phyloP scores from a whole-genome alignment of 2,888 invertebrate genomes.

The Drosophila nigricruria region DNA sequence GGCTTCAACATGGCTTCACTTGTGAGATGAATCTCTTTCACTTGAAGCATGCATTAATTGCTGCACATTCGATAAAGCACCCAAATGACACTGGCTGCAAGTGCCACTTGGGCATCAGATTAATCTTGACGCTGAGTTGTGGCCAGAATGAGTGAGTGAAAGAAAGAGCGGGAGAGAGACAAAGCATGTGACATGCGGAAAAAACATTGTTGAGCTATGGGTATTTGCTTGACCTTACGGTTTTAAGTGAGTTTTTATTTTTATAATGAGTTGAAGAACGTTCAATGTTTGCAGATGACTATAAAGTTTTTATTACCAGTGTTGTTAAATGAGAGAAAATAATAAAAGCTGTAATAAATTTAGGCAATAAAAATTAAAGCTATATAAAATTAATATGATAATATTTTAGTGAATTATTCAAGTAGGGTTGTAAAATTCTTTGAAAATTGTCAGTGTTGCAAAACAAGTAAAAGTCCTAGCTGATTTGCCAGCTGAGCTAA shows the following conservation, averaged over 20 bases:
- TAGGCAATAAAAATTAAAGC: neutral
- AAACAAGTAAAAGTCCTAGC: no score
- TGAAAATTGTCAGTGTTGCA: no score
- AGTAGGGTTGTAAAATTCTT: no score
- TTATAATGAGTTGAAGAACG: no score
- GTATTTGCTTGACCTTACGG: neutral
- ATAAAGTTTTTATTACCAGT: neutral
- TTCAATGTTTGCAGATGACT: neutral
- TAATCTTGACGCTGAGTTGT: constrained; percentile 25
- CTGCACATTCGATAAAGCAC: constrained; percentile 54
- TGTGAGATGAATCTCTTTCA: constrained; percentile 48
- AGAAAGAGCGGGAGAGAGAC: neutral
- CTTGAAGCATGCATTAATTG: constrained; percentile 61
- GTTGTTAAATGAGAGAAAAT: neutral
- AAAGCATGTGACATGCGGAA: neutral
- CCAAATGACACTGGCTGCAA: constrained; percentile 50
- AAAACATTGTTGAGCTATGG: constrained; percentile 1
- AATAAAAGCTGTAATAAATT: no score
- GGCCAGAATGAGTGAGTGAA: neutral
- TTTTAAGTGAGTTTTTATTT: neutral
- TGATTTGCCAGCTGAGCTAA: no score
- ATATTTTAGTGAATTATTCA: neutral
- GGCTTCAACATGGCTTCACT: constrained; percentile 56
- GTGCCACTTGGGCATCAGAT: constrained; percentile 35
- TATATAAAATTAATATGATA: no score